phyloP scores from a whole-genome alignment of 2,888 invertebrate species.

The Eupelmus urozonus region DNA sequence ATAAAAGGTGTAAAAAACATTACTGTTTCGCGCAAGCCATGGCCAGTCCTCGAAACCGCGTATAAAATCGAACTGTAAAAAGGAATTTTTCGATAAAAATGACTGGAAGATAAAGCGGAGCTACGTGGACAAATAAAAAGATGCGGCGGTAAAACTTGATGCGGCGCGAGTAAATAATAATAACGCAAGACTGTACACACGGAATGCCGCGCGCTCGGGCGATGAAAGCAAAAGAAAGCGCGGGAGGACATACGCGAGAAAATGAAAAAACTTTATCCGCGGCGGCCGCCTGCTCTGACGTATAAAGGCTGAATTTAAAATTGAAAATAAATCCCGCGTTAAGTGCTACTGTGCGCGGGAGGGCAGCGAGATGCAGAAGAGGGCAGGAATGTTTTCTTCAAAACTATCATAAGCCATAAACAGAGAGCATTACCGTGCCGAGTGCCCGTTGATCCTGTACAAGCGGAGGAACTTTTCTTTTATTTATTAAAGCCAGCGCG shows the following conservation, averaged over 20 bases:
- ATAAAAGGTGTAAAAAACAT: no score
- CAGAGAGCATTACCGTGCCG: constrained; percentile 47
- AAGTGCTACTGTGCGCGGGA: constrained; percentile 19
- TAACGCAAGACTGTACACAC: constrained; percentile 5
- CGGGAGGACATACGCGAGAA: constrained; percentile 27
- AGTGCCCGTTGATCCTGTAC: neutral
- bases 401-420: constrained; percentile 64
- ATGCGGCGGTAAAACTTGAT: neutral
- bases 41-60: no score
- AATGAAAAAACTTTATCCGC: constrained; percentile 48
- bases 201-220: no score
- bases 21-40: no score
- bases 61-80: no score
- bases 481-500: neutral
- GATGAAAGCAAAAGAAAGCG: neutral
- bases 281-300: constrained; percentile 27
- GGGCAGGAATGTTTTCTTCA: constrained; percentile 60
- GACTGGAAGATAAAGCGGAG: constrained; percentile 5
- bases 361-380: neutral
- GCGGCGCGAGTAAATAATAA: constrained; percentile 30
- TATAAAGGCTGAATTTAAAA: constrained; percentile 57
- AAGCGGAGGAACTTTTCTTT: neutral
- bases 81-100: neutral
- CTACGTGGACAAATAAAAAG: constrained; percentile 4
- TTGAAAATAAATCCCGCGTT: constrained; percentile 29